phyloP scores from a whole-genome alignment of 2,113 vertebrate genomes.

The Alethe diademata region DNA sequence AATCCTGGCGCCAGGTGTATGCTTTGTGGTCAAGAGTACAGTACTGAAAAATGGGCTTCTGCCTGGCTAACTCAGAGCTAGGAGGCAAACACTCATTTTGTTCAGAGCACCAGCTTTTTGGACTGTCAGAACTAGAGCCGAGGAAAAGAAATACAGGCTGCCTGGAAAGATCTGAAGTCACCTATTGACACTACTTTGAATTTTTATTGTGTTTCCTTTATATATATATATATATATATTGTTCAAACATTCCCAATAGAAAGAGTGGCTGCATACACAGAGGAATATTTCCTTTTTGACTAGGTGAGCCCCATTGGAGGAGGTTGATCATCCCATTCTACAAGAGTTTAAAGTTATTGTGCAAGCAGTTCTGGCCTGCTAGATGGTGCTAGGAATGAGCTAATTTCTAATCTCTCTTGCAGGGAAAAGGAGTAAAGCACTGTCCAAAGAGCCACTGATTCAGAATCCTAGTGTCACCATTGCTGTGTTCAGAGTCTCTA shows the following conservation, averaged over 20 bases:
- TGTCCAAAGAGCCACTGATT: neutral
- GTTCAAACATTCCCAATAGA: neutral
- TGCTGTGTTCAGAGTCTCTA: neutral
- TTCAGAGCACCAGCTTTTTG: neutral
- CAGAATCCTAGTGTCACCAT: neutral
- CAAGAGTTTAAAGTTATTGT: fast-evolving
- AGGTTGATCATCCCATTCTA: neutral
- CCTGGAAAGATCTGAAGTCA: neutral
- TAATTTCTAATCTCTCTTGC: neutral
- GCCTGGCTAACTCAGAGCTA: neutral
- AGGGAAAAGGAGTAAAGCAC: neutral
- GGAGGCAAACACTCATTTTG: neutral
- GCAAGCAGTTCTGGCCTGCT: neutral
- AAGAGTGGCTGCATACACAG: neutral
- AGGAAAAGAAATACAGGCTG: neutral
- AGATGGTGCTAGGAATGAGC: neutral
- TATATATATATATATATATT: too few relatives aligned
- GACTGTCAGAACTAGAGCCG: neutral
- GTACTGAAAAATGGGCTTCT: neutral
- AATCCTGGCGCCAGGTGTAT: neutral
- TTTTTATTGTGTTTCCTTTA: neutral
- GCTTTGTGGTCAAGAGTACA: neutral
- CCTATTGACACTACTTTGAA: neutral
- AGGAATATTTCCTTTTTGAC: neutral
- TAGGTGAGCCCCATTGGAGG: fast-evolving